Evolutionary conservation across 2,888 invertebrate species (phyloP), one percentile per base, ranked within the genome.

Genomic region (Sericinus montela): DNA sequence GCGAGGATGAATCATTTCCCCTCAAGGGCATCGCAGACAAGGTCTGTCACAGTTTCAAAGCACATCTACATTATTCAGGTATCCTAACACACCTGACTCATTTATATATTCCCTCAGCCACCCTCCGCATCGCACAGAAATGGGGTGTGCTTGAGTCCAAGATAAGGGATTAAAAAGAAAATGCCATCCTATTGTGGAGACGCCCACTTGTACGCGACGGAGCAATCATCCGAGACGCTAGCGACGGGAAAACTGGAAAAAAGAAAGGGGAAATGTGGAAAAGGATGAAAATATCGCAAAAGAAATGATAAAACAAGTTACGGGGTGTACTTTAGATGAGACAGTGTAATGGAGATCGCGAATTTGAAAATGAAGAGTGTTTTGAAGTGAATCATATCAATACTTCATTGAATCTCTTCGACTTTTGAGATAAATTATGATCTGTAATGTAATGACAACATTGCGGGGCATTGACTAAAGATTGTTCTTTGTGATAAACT

Each of bases 161-260:
- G 75, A 75, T 77, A 76, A 71, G 75, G 69, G 75, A 77, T 76
- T 77, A 80, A 80, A 79, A 80, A 79, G 79, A 76, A 75, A 78
- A 79, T 69, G 67, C 64, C 69, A 72, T 71, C 68, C 67, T 61
- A 74, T 77, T 73, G 71, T 75, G 62, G 59, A 62, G 60, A 60
- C 57, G 64, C 58, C 63, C 67, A 62, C 75, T 75, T 65, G 63
- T 62, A 56, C 66, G 69, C 62, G 63, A 46, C 64, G 57, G 63
- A 69, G 75, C 73, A 72, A 72, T 75, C 76, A 74, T 57, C 72
- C 66, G 69, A 69, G 75, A 76, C 72, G 72, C 67, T 73, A 62
- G 62, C 55, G 58, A 57, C 64, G 58, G 58, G 58, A 67, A 71
- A 67, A 58, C 64, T 60, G 61, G 60, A 62, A 64, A 68, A 65